Evolutionary conservation across 1,140 invertebrate genomes (phyloP), one percentile per base, ranked within the genome.

Genomic region (Colletes gigas): DNA sequence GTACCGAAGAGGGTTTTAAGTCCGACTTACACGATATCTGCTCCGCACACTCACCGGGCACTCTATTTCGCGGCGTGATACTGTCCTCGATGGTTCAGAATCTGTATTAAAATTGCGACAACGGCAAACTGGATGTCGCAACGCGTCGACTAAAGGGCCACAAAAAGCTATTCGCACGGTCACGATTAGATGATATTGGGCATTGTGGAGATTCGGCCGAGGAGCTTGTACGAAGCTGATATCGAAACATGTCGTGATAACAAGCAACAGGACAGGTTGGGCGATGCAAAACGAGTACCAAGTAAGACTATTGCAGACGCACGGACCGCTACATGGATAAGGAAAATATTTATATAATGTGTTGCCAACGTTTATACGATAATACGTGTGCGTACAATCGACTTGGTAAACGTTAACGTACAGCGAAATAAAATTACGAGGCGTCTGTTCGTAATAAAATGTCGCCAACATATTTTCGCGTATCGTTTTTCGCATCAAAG

Each of bases 21-120:
- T 91, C 87, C 87, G 89, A 89, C 92, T 92, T 92, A 92, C 90
- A 92, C 90, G 90, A 90, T 92, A 92, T 93, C 92, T 92, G 84
- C 82, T 71, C 88, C 83, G 89, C 88, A 88, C 91, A 91, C 89
- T 92, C 91, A 73, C 80, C 83, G 78, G 81, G 80, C 88, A 86
- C 85, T 92, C 89, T 86, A 88, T 90, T 90, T 91, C 81, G 78
- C 83, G 76, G 78, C 65, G 74, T 81, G 87, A 89, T 90, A 89
- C 87, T 87, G 65, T 74, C 81, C 77, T 39, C 72, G 10, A 44
- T 65, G 74, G 82, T 78, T 66, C 60, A 65, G 74, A 82, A 69
- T 80, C 79, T 78, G 89, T 85, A 92, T 92, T 92, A 92, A 91
- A 91, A 91, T 92, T 88, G 87, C 87, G 76, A 89, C 90, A 92